Conservation (phyloP, 2,888 invertebrate species). For the Lithophane socia region DNA sequence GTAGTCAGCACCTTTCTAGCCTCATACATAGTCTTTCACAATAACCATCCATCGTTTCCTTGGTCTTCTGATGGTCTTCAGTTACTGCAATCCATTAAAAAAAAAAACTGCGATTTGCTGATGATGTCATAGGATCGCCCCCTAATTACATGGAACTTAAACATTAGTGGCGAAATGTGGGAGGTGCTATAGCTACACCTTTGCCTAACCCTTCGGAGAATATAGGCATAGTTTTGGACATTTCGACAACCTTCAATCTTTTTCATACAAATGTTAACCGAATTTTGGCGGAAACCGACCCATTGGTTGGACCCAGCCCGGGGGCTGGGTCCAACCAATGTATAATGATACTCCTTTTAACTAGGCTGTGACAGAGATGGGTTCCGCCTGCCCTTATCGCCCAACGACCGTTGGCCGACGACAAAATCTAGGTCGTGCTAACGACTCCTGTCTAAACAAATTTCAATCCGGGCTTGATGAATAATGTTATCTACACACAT, state of each 20-base stretch:
- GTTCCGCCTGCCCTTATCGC: constrained; percentile 15
- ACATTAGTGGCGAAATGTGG: too few relatives aligned
- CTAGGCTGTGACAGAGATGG: background rate
- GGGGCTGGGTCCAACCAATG: too few relatives aligned
- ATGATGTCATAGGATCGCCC: too few relatives aligned
- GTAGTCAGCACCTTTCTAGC: background rate
- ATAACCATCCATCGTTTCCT: background rate
- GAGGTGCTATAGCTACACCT: too few relatives aligned
- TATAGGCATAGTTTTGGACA: background rate
- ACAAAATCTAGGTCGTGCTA: constrained; percentile 28
- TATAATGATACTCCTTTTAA: background rate
- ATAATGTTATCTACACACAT: background rate
- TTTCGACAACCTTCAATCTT: background rate
- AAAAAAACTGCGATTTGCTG: background rate
- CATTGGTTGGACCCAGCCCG: too few relatives aligned
- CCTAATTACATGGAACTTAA: too few relatives aligned
- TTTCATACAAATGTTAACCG: too few relatives aligned
- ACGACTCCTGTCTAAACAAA: background rate
- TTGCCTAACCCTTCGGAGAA: too few relatives aligned
- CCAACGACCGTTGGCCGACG: background rate
- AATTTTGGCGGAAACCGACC: background rate
- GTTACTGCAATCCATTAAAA: background rate
- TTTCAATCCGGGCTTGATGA: background rate
- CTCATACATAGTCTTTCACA: too few relatives aligned
- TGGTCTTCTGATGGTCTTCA: too few relatives aligned